phyloP scores from a whole-genome alignment of 2,888 invertebrate genomes.

The Mesodorylaimus sp. region DNA sequence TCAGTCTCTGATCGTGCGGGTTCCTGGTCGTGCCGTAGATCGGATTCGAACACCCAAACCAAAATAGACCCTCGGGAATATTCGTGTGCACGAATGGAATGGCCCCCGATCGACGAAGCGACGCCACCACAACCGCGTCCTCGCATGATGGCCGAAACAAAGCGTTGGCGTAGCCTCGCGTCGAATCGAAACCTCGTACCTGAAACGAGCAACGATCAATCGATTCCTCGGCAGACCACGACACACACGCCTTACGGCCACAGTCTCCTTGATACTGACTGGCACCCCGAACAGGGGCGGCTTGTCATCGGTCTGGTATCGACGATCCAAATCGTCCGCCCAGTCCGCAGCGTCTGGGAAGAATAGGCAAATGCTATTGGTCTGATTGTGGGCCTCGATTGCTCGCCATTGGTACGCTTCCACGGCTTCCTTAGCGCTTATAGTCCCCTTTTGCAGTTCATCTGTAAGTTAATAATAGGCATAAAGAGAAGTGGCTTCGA shows the following conservation, averaged over 20 bases:
- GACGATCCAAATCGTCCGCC: slow-evolving; percentile 1
- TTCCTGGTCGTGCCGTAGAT: slow-evolving; percentile 29
- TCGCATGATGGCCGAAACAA: slow-evolving; percentile 17
- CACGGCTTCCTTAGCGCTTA: not conserved
- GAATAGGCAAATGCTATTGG: slow-evolving; percentile 12
- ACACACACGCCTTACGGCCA: not conserved
- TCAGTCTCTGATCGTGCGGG: slow-evolving; percentile 23
- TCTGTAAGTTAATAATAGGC: too few species aligned
- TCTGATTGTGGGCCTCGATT: slow-evolving; percentile 11
- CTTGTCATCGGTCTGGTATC: slow-evolving; percentile 11
- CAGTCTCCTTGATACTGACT: slow-evolving; percentile 27
- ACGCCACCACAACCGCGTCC: slow-evolving; percentile 15
- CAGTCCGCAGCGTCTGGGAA: slow-evolving; percentile 12
- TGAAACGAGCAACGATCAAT: slow-evolving; percentile 13
- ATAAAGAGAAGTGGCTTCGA: not conserved
- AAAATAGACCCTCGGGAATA: slow-evolving; percentile 22
- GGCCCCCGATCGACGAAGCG: slow-evolving; percentile 26
- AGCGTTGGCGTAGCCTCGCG: slow-evolving; percentile 19
- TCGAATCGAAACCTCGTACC: slow-evolving; percentile 21
- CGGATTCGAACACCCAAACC: slow-evolving; percentile 20
- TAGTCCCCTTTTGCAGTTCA: not conserved
- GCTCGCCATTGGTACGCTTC: slow-evolving; percentile 12
- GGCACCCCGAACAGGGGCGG: slow-evolving; percentile 29
- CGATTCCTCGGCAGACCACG: too few species aligned
- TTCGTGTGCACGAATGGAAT: slow-evolving; percentile 34